These are phyloP conservation scores for Heterodera carotae DNA, from an alignment of 1,140 invertebrate genomes.

Conservation along the genomic window DNA sequence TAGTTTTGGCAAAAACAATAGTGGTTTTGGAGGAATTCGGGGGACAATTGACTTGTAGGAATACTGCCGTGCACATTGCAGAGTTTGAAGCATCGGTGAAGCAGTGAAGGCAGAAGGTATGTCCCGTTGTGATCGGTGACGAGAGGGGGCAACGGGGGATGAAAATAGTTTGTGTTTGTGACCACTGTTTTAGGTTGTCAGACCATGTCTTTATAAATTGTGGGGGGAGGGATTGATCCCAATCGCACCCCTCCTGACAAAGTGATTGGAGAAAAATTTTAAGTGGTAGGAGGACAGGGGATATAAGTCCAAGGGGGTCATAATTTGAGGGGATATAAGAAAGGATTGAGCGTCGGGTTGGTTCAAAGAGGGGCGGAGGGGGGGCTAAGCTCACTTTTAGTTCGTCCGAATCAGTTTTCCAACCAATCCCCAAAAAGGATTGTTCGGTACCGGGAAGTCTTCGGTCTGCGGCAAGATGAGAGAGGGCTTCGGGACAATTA, in stretches of 20 bases:
- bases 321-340: not conserved
- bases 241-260: not conserved
- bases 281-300: not conserved
- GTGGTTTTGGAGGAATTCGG: not conserved
- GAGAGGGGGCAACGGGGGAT: not conserved
- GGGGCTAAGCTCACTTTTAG: not conserved
- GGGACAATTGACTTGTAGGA: not conserved
- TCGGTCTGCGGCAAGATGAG: not conserved
- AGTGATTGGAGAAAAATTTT: conserved; percentile 13
- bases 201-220: not conserved
- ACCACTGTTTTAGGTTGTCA: not conserved
- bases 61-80: not conserved
- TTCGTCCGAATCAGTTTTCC: not conserved
- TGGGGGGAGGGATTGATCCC: conserved; percentile 6
- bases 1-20: not conserved
- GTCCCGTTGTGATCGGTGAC: no score
- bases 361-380: not conserved
- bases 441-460: not conserved
- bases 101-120: not conserved
- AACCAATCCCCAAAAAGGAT: not conserved
- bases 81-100: not conserved
- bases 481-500: not conserved
- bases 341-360: not conserved
- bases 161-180: not conserved
- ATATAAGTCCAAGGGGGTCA: conserved; percentile 6